These are phyloP conservation scores for Trachymyrmex cornetzi DNA, from an alignment of 1,140 invertebrate genomes.

Conservation along the genomic window DNA sequence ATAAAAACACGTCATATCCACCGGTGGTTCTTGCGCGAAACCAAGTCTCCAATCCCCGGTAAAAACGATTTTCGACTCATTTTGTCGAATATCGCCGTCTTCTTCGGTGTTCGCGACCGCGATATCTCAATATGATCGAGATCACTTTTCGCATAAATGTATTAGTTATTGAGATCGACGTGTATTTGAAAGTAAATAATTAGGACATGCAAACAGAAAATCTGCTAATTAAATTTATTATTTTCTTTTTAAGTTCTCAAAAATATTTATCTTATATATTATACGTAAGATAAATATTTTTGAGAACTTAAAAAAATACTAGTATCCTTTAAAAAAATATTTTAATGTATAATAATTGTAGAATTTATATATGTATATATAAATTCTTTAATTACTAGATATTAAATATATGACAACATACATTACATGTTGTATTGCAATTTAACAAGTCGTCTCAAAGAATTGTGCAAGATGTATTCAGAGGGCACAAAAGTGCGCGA, in stretches of 20 bases:
- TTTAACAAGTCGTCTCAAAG: neutral
- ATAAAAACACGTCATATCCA: conserved; percentile 81
- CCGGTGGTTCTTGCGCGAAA: conserved; percentile 61
- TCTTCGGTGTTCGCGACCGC: neutral
- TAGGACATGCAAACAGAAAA: neutral
- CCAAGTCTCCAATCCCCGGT: conserved; percentile 40
- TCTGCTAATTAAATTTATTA: too few relatives aligned
- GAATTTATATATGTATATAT: neutral
- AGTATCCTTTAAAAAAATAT: too few relatives aligned
- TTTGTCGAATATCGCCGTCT: neutral
- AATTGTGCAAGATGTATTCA: neutral
- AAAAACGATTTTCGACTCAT: conserved; percentile 61
- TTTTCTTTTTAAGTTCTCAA: neutral
- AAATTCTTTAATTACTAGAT: neutral
- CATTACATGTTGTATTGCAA: neutral
- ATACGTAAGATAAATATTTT: too few relatives aligned
- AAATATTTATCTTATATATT: neutral
- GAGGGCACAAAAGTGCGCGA: neutral
- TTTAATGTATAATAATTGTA: too few relatives aligned
- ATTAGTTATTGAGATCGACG: neutral
- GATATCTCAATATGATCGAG: conserved; percentile 37
- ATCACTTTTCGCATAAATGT: neutral
- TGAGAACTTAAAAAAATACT: too few relatives aligned
- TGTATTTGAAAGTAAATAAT: neutral
- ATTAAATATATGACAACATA: neutral